Percentiles rank a stretch among this genome's conserved stretches.
These are phyloP conservation scores for Coelogynopora nodosa DNA, from an alignment of 2,888 invertebrate genomes.

Conservation along the genomic window DNA sequence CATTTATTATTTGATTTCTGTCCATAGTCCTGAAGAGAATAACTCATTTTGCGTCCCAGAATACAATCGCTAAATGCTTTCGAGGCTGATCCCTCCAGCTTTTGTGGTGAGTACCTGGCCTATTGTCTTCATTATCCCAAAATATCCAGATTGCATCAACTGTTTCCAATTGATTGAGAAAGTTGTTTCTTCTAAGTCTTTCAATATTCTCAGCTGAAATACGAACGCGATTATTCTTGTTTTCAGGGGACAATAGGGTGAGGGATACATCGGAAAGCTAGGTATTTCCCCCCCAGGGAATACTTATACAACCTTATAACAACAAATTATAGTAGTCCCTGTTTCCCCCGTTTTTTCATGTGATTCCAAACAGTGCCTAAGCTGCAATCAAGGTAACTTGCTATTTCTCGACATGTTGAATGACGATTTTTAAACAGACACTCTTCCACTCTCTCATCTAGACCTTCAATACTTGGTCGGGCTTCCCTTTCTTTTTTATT, in stretches of 20 bases:
- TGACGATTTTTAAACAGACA: constrained; percentile 13
- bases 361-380: background rate
- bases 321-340: too few relatives aligned
- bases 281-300: constrained; percentile 2
- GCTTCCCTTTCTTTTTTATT: constrained; percentile 7
- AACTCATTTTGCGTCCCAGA: constrained; percentile 13
- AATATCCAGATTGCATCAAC: constrained; percentile 15
- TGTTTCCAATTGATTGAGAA: constrained; percentile 1
- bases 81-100: background rate
- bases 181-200: constrained; percentile 23
- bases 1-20: constrained; percentile 24
- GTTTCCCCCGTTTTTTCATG: background rate
- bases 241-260: constrained; percentile 14
- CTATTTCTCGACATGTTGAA: background rate
- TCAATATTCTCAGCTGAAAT: constrained; percentile 24
- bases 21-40: constrained; percentile 25
- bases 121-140: constrained; percentile 8
- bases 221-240: background rate
- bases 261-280: background rate
- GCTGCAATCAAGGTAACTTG: constrained; percentile 17
- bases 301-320: too few relatives aligned
- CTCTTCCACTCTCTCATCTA: constrained; percentile 24
- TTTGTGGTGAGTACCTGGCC: background rate
- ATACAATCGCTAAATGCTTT: constrained; percentile 8
- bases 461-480: constrained; percentile 7